phyloP scores from a whole-genome alignment of 2,113 vertebrate species.

The Rallus limicola region DNA sequence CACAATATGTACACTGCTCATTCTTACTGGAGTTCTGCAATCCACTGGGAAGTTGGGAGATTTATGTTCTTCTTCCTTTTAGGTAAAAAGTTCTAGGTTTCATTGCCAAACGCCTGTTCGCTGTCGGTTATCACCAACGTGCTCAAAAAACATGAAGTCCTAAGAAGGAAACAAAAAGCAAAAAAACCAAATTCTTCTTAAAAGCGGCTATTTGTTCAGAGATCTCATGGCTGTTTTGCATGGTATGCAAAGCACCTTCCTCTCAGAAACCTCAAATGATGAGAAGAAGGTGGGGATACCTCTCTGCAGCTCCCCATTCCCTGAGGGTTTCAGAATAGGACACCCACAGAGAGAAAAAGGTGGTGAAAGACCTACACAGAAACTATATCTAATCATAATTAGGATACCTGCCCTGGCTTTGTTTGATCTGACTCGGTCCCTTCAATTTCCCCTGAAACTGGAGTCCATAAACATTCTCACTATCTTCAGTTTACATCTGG shows the following conservation, averaged over 20 bases:
- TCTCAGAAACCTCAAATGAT: background rate
- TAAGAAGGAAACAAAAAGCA: conserved; percentile 55
- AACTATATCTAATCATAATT: background rate
- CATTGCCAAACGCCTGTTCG: background rate
- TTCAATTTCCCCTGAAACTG: background rate
- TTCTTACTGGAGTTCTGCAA: background rate
- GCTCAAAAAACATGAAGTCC: conserved; percentile 94
- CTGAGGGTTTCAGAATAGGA: background rate
- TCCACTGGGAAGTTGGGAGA: background rate
- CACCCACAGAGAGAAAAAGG: background rate
- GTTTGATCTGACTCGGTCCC: background rate
- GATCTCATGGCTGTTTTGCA: background rate
- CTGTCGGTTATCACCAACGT: background rate
- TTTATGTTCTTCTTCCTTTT: background rate
- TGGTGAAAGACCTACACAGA: background rate
- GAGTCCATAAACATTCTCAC: background rate
- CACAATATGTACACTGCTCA: background rate
- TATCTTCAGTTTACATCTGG: background rate
- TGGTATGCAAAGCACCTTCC: background rate
- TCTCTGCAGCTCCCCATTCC: background rate
- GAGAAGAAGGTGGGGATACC: background rate
- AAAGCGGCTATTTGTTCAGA: background rate
- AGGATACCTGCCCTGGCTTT: background rate
- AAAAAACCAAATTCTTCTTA: background rate
- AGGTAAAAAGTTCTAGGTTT: background rate